Base-by-base conservation (phyloP, 2,888 invertebrate species). In the Pheosia tremula region DNA sequence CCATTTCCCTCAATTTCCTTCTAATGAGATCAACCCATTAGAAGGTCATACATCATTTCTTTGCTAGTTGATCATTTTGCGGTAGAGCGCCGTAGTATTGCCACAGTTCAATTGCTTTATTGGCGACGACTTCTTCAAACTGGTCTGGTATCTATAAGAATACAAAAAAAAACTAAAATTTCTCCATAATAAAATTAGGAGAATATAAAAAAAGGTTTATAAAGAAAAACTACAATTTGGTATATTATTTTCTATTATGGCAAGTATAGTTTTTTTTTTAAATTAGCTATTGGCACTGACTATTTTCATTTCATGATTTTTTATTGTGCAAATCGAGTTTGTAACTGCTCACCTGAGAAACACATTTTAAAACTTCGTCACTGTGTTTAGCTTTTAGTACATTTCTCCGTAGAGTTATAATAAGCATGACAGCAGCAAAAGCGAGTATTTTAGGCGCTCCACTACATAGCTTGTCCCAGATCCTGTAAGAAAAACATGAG, bases 401-500 rank as follows among this genome's bases (percentile, higher is more conserved):
- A 67, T 95, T 94, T 73, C 96, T 92, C 64, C 96, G 94, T 60
- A 97, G 88, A 24, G 96, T 96, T 57, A 96, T 95, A 6, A 97
- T 90, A 58, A 97, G 90, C 75, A 96, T 96, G 24, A 97, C 95
- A 55, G 97, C 96, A 3, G 97, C 96, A 85, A 96, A 98, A 0
- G 97, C 95, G 56, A 98, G 93, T 77, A 98, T 97, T 89, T 96
- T 97, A 50, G 96, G 96, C 0, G 97, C 97, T 4, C 98, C 98
- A 52, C 97, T 97, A 80, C 97, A 96, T 45, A 98, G 91, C 90
- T 98, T 98, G 84, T 98, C 98, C 97, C 98, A 98, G 69, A 98
- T 96, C 83, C 97, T 97, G 74, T 78, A 94, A 91, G 63, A 74
- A 56, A 57, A 57, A 56, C 24, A 24, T 3, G 24, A 1, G 24